Conservation (phyloP, 2,888 invertebrate species). For the Griposia aprilina region DNA sequence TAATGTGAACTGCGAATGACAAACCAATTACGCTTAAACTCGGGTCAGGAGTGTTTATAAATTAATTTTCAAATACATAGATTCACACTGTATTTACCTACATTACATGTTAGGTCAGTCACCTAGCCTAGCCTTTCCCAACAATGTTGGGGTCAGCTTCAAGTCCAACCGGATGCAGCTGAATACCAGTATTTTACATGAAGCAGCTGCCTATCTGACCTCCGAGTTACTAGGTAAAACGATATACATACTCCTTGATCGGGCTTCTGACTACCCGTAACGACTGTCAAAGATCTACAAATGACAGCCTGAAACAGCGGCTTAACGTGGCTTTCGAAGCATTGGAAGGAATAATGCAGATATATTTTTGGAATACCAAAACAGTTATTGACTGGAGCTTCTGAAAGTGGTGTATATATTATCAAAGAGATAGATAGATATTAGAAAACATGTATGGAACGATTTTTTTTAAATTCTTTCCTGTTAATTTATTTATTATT, state of each 20-base stretch:
- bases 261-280: background rate
- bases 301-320: background rate
- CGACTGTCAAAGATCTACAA: background rate
- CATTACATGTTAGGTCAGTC: background rate
- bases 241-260: background rate
- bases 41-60: constrained; percentile 32
- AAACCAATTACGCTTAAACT: constrained; percentile 5
- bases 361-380: no score
- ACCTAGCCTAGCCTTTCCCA: background rate
- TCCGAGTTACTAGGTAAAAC: background rate
- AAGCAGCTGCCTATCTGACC: background rate
- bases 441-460: no score
- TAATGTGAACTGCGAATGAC: constrained; percentile 1
- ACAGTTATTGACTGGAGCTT: no score
- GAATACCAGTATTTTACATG: background rate
- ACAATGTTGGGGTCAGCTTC: no score
- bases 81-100: background rate
- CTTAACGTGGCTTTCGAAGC: background rate
- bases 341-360: no score
- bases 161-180: background rate
- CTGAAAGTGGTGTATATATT: background rate
- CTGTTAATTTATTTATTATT: no score
- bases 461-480: no score
- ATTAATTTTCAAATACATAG: constrained; percentile 19
- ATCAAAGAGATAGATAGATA: background rate